Percentiles rank a stretch among this genome's conserved stretches.
phyloP scores from a whole-genome alignment of 2,797 vertebrate species.

The Melanotaenia maccullochi region DNA sequence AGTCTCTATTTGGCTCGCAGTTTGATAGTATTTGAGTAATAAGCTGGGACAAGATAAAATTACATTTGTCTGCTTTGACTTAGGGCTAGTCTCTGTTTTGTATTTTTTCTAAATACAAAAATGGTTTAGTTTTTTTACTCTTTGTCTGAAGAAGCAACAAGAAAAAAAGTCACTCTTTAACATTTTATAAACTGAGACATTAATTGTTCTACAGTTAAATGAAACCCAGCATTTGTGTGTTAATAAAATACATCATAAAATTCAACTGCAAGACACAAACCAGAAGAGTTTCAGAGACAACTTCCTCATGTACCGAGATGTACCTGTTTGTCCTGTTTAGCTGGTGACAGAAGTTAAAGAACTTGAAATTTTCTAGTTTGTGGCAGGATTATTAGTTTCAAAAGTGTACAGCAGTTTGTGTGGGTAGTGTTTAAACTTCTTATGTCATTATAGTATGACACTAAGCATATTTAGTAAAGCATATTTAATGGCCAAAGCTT shows the following conservation, averaged over 20 bases:
- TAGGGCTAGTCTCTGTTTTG: neutral
- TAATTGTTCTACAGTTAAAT: neutral
- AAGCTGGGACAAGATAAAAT: neutral
- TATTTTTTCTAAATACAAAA: neutral
- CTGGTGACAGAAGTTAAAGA: neutral
- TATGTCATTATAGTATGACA: too few species aligned
- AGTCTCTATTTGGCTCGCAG: slow-evolving; percentile 16
- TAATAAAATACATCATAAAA: neutral
- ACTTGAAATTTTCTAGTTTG: neutral
- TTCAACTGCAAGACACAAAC: neutral
- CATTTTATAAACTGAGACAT: neutral
- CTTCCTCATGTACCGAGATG: neutral
- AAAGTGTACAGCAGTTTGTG: neutral
- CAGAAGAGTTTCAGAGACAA: neutral
- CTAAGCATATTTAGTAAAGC: too few species aligned
- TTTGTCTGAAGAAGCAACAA: neutral
- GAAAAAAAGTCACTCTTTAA: neutral
- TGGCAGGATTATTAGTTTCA: slow-evolving; percentile 15
- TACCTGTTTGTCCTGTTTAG: neutral
- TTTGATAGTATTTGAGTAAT: slow-evolving; percentile 11
- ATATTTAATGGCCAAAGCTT: neutral
- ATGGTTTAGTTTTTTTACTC: neutral
- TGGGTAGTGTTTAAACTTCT: too few species aligned
- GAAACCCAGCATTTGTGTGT: neutral
- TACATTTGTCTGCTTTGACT: neutral